Percentiles rank a stretch among this genome's conserved stretches.
Evolutionary conservation across 2,113 vertebrate species (phyloP).

Genomic region (Takifugu flavidus): DNA sequence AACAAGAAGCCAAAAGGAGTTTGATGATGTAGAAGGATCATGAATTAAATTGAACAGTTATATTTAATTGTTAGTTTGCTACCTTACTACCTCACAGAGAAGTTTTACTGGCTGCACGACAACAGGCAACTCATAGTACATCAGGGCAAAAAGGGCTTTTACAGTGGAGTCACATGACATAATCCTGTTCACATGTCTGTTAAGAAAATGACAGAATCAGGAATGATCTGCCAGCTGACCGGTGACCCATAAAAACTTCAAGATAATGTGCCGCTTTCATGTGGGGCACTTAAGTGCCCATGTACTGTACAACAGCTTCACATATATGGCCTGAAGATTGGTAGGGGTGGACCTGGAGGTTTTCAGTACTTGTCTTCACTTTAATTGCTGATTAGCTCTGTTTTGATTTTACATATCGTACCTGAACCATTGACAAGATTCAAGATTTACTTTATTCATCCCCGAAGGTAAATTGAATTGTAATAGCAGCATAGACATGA

Average conservation of each 20-base stretch:
- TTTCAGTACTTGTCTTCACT: too few species aligned
- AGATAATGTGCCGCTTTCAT: slow-evolving; percentile 4
- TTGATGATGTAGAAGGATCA: too few species aligned
- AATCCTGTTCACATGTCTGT: slow-evolving; percentile 30
- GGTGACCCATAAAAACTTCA: slow-evolving; percentile 20
- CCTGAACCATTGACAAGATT: too few species aligned
- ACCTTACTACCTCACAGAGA: neutral
- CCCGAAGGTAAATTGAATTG: too few species aligned
- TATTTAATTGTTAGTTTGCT: neutral
- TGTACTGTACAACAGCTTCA: neutral
- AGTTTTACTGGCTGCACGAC: neutral
- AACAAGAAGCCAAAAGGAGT: too few species aligned
- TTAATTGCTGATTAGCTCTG: too few species aligned
- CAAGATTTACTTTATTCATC: too few species aligned
- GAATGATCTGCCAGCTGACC: slow-evolving; percentile 14
- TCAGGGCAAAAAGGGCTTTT: slow-evolving; percentile 16
- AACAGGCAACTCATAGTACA: neutral
- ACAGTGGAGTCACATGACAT: slow-evolving; percentile 32
- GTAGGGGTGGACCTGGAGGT: too few species aligned
- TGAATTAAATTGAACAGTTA: too few species aligned
- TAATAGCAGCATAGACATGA: too few species aligned
- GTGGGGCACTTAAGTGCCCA: neutral
- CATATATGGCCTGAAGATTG: too few species aligned
- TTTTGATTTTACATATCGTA: too few species aligned
- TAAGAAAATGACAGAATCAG: slow-evolving; percentile 14